Evolutionary conservation across 2,888 invertebrate genomes (phyloP), one percentile per base, ranked within the genome.

Genomic region (Agrotis puta): DNA sequence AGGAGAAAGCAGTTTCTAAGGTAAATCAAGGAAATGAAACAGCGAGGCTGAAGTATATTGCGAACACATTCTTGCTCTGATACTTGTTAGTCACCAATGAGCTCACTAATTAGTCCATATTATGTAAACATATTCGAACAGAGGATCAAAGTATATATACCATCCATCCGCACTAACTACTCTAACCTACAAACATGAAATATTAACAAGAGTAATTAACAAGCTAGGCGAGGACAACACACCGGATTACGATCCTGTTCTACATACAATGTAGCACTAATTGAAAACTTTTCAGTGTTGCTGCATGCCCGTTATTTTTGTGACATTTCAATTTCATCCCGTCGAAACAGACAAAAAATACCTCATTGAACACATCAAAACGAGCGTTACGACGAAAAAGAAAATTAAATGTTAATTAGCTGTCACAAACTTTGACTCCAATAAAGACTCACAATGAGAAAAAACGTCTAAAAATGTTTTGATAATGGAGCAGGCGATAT

Each of bases 371-470:
- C 43, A 63, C 59, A 81, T 72, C 65, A 72, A 39, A 73, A 70
- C 61, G 33, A 51, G 57, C 45, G 50, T 54, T 20, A 51, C 39
- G 61, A 70, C 20, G 51, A 62, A 66, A 76, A 83, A 75, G 74
- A 87, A 86, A 86, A 87, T 84, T 77, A 84, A 88, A 88, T 85
- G 79, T 84, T 88, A 89, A 89, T 90, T 87, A 88, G 83, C 84
- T 85, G 87, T 87, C 89, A 82, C 66, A 83, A 88, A 88, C 84
- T 89, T 87, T 86, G 82, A 82, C 81, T 86, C 43, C 64, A 74
- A 84, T 76, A 83, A 83, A 77, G 78, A 73, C 69, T 68, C 70
- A 79, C 77, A 83, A 82, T 74, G 81, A 81, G 67, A 81, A 82
- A 85, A 84, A 81, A 79, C 27, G 53, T 61, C 69, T 64, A 78